Percentiles rank a stretch among this genome's conserved stretches.
Evolutionary conservation across 2,113 vertebrate species (phyloP).

Genomic region (Nothobranchius furzeri): DNA sequence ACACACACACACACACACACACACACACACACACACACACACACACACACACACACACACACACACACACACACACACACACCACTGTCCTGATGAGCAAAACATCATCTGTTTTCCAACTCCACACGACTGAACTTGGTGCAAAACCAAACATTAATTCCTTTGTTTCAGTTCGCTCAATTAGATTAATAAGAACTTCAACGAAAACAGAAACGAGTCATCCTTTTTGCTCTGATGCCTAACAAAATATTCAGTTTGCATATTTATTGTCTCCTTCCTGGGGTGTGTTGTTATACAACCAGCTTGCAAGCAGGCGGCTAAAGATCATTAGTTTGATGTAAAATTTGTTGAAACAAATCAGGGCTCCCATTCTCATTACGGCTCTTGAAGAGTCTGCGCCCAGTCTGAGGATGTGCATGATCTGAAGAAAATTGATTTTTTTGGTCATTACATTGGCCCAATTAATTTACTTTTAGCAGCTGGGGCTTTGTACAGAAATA

Average conservation of each 20-base stretch:
- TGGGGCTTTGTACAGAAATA: conserved; percentile 47
- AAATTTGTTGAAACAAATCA: neutral
- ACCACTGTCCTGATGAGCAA: too few species aligned
- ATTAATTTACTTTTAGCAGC: conserved; percentile 60
- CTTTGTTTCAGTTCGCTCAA: neutral
- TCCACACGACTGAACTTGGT: conserved; percentile 7
- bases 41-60: neutral
- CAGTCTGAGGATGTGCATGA: conserved; percentile 21
- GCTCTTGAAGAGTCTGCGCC: conserved; percentile 7
- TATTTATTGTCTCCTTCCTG: neutral
- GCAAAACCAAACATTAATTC: conserved; percentile 2
- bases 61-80: too few species aligned
- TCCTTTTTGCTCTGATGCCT: too few species aligned
- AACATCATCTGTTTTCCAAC: neutral
- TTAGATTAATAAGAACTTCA: neutral
- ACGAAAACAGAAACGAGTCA: neutral
- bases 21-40: too few species aligned
- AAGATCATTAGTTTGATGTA: neutral
- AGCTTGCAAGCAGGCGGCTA: neutral
- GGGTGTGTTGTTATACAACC: neutral
- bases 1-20: too few species aligned
- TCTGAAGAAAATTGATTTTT: conserved; percentile 57
- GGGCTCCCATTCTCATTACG: neutral
- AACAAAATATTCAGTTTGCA: too few species aligned
- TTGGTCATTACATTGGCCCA: conserved; percentile 35